These are phyloP conservation scores for Montipora efflorescens DNA, from an alignment of 64 coral and sea anemone species.

Conservation along the genomic window DNA sequence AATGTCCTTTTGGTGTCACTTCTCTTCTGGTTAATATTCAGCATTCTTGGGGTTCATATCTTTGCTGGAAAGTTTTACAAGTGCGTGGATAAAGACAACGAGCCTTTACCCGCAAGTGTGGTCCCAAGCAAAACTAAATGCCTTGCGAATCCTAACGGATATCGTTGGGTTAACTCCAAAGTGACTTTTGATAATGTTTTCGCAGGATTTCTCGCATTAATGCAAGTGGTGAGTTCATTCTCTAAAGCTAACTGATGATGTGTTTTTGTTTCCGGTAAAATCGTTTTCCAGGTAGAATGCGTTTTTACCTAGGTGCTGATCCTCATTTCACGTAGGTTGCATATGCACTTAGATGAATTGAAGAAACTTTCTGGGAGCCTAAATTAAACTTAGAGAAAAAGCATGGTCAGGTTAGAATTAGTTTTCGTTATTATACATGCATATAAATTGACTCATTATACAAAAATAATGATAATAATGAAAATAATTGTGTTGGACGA, in stretches of 20 bases:
- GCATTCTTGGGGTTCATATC: slow-evolving; percentile 87
- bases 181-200: slow-evolving; percentile 91
- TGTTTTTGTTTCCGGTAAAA: no score
- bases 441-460: no score
- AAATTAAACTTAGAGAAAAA: no score
- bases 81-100: slow-evolving; percentile 73
- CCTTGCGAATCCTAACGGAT: slow-evolving; percentile 45
- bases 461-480: no score
- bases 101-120: slow-evolving; percentile 39
- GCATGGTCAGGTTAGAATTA: no score
- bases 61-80: slow-evolving; percentile 91
- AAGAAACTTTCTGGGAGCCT: no score
- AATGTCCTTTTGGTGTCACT: slow-evolving; percentile 88
- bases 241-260: neutral
- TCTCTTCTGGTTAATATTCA: slow-evolving; percentile 93
- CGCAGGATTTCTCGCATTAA: slow-evolving; percentile 77
- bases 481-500: no score
- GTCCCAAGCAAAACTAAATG: slow-evolving; percentile 69
- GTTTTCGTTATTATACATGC: no score
- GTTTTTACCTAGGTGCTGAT: no score
- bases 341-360: no score
- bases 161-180: slow-evolving; percentile 88
- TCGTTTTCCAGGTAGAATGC: no score
- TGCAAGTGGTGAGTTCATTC: slow-evolving; percentile 81
- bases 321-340: no score